phyloP scores from a whole-genome alignment of 2,113 vertebrate species.

The Triplophysa tibetana region DNA sequence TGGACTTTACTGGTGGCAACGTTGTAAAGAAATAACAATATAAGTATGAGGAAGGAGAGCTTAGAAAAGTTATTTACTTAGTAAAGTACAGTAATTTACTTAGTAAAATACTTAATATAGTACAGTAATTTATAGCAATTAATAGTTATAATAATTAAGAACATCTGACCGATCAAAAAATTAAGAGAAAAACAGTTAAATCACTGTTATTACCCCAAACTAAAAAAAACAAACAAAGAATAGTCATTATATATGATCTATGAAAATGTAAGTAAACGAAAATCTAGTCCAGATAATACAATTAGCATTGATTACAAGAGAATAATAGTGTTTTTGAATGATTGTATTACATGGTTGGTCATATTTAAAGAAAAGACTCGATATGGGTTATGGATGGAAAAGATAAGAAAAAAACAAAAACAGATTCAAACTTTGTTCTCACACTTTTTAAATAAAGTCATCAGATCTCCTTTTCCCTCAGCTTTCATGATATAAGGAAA shows the following conservation, averaged over 20 bases:
- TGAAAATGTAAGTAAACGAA: not conserved
- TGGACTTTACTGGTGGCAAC: conserved; percentile 78
- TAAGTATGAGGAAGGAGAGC: not conserved
- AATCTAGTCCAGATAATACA: not conserved
- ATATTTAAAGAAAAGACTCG: not conserved
- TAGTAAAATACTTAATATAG: too few relatives aligned
- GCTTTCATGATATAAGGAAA: not conserved
- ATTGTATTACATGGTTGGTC: too few relatives aligned
- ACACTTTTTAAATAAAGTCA: not conserved
- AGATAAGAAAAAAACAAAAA: not conserved
- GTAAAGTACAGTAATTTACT: not conserved
- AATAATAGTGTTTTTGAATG: not conserved
- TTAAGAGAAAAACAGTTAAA: not conserved
- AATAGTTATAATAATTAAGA: not conserved
- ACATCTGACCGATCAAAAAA: not conserved
- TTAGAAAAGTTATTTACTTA: not conserved
- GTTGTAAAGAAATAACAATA: conserved; percentile 68
- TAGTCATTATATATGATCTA: not conserved
- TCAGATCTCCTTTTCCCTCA: not conserved
- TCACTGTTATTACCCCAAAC: not conserved
- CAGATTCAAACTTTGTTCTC: not conserved
- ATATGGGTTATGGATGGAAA: not conserved
- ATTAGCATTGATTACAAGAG: not conserved
- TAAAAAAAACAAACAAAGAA: not conserved
- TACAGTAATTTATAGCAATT: too few relatives aligned